Percentiles rank a stretch among this genome's conserved stretches.
phyloP scores from a whole-genome alignment of 2,113 vertebrate species.

The Ammospiza nelsoni region DNA sequence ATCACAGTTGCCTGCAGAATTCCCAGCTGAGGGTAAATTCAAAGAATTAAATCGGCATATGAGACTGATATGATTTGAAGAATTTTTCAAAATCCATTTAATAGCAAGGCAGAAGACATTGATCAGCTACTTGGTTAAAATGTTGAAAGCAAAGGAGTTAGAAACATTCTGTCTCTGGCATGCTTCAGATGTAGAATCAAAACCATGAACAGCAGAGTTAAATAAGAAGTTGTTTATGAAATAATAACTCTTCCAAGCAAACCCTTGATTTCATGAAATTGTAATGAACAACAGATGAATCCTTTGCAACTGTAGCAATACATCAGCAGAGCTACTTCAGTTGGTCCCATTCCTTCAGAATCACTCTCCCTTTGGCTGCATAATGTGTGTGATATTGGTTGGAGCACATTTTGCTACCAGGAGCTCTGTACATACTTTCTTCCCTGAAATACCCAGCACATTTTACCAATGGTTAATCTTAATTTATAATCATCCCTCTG shows the following conservation, averaged over 20 bases:
- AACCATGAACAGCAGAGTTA: background rate
- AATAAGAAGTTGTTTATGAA: constrained; percentile 26
- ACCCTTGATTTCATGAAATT: background rate
- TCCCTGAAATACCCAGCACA: background rate
- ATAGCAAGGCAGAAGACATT: constrained; percentile 71
- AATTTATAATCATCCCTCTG: background rate
- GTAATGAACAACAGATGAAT: background rate
- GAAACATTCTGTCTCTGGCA: constrained; percentile 19
- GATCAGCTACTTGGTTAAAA: constrained; percentile 70
- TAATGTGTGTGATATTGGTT: background rate
- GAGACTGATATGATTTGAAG: constrained; percentile 78
- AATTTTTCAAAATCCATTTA: constrained; percentile 83
- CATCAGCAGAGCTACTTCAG: background rate
- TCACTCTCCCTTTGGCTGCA: background rate
- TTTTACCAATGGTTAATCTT: background rate
- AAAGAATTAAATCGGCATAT: constrained; percentile 76
- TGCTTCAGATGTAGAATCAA: background rate
- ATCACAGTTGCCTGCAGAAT: constrained; percentile 70
- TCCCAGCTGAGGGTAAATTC: constrained; percentile 76
- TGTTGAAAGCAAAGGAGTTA: constrained; percentile 43
- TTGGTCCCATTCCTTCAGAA: background rate
- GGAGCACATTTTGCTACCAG: background rate
- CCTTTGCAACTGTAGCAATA: background rate
- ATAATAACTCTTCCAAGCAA: constrained; percentile 4
- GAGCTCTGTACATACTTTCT: background rate